Conservation (phyloP, 2,797 vertebrate genomes). For the Helicolenus hilgendorfi region DNA sequence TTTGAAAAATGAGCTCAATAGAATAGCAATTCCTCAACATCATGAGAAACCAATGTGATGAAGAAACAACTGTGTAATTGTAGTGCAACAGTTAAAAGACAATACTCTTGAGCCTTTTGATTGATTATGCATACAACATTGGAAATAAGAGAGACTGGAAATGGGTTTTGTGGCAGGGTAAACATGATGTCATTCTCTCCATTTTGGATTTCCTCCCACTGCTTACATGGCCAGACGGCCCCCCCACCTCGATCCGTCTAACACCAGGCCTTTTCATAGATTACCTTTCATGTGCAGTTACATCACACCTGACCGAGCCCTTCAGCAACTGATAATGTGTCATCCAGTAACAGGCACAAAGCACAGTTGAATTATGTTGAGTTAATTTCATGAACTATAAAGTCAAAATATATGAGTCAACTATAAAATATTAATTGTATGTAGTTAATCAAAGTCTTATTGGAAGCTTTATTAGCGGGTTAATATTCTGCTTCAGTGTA, state of each 20-base stretch:
- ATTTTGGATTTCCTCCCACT: conserved; percentile 23
- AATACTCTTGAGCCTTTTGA: not conserved
- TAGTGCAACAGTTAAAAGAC: not conserved
- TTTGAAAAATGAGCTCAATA: not conserved
- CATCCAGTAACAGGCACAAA: not conserved
- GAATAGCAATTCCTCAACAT: not conserved
- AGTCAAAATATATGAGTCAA: not conserved
- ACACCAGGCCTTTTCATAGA: conserved; percentile 59
- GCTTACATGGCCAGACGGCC: conserved; percentile 23
- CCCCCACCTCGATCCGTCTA: conserved; percentile 33
- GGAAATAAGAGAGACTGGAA: not conserved
- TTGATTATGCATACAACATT: not conserved
- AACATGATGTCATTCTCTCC: conserved; percentile 20
- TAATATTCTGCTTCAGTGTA: no score
- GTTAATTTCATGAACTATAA: not conserved
- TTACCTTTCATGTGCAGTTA: conserved; percentile 66
- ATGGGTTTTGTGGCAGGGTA: not conserved
- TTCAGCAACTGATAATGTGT: not conserved
- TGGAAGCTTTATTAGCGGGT: not conserved
- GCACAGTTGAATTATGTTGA: not conserved
- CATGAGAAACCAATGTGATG: not conserved
- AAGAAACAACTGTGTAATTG: not conserved
- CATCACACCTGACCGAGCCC: conserved; percentile 37
- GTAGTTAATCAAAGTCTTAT: not conserved
- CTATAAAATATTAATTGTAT: not conserved